Evolutionary conservation across 2,888 invertebrate species (phyloP), one percentile per base, ranked within the genome.

Genomic region (Drosophila buzzatii): DNA sequence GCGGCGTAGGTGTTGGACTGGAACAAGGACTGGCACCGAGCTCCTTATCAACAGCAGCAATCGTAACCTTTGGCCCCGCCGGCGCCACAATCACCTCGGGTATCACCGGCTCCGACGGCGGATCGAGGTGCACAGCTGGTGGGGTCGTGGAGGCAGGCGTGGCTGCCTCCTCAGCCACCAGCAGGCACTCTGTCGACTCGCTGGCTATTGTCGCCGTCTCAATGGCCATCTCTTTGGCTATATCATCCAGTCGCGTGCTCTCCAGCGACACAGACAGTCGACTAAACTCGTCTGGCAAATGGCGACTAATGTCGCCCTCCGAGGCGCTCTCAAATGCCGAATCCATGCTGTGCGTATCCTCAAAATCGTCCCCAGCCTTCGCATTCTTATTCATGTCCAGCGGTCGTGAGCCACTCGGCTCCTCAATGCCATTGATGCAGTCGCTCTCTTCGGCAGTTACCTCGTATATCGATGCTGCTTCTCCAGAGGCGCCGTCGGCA

Each of bases 291-390:
- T 92, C 92, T 0, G 92, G 91, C 74, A 92, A 66, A 76, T 92
- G 91, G 8, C 92, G 90, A 86, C 93, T 92, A 0, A 92, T 92
- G 51, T 93, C 92, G 37, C 93, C 92, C 51, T 93, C 93, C 18
- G 93, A 93, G 12, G 93, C 92, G 69, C 92, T 92, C 76, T 93
- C 92, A 59, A 92, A 92, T 55, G 93, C 92, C 47, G 93, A 93
- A 75, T 92, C 92, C 2, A 92, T 92, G 75, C 92, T 92, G 68
- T 92, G 92, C 47, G 92, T 91, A 53, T 92, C 92, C 66, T 92
- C 92, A 44, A 91, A 92, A 37, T 92, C 92, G 52, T 92, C 92
- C 7, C 73, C 78, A 18, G 83, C 71, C 49, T 90, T 91, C 6
- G 89, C 71, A 58, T 91, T 92, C 58, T 92, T 92, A 35, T 92